Evolutionary conservation across 2,797 vertebrate genomes (phyloP).

Genomic region (Borostomias antarcticus): DNA sequence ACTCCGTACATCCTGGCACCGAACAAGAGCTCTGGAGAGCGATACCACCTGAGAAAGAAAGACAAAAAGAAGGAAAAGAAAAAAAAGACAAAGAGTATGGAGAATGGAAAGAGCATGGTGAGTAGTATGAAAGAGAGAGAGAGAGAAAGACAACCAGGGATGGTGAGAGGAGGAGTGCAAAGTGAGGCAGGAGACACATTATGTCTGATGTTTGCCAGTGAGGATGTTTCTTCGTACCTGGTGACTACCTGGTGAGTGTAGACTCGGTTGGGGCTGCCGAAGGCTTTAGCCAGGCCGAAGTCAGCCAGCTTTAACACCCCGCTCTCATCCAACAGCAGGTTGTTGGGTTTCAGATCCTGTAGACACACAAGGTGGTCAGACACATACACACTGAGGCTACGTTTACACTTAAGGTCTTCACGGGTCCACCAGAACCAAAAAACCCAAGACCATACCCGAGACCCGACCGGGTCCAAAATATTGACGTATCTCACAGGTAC

Average conservation of each 20-base stretch:
- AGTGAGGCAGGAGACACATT: too few species aligned
- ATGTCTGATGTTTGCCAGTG: too few species aligned
- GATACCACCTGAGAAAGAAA: conserved; percentile 87
- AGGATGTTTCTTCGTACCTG: conserved; percentile 86
- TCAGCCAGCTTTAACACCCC: conserved; percentile 96
- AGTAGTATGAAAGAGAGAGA: too few species aligned
- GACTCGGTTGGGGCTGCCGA: conserved; percentile 94
- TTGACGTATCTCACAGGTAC: too few species aligned
- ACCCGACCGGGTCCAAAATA: too few species aligned
- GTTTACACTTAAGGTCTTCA: too few species aligned
- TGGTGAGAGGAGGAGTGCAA: background rate
- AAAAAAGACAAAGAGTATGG: background rate
- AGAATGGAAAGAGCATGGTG: background rate
- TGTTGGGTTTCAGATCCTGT: conserved; percentile 98
- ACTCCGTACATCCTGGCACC: conserved; percentile 97
- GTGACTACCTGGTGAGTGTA: conserved; percentile 98
- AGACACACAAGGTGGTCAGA: background rate
- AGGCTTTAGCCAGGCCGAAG: conserved; percentile 96
- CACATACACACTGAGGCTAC: background rate
- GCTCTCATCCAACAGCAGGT: conserved; percentile 90
- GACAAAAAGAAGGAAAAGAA: conserved; percentile 7
- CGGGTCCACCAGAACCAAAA: too few species aligned
- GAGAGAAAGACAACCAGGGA: too few species aligned
- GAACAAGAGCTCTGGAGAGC: conserved; percentile 93
- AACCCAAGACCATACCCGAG: too few species aligned